Conservation (phyloP, 2,888 invertebrate genomes). For the Drosophila colorata region DNA sequence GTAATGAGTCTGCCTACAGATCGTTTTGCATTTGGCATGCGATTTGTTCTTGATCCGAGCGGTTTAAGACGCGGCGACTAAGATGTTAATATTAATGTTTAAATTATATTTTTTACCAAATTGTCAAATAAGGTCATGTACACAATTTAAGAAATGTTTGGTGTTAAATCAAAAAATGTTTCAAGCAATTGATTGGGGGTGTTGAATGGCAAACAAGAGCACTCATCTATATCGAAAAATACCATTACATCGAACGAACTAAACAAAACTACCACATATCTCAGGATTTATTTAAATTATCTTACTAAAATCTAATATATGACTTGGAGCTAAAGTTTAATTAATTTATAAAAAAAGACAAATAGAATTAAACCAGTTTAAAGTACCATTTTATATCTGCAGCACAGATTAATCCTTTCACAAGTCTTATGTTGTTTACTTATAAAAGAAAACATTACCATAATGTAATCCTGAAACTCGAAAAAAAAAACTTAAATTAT, state of each 20-base stretch:
- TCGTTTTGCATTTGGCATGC: conserved; percentile 84
- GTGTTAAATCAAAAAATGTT: conserved; percentile 19
- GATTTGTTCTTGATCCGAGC: conserved; percentile 83
- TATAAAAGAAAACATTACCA: not conserved
- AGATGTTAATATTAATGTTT: conserved; percentile 21
- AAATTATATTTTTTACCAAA: conserved; percentile 51
- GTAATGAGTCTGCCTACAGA: conserved; percentile 81
- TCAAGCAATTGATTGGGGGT: conserved; percentile 5
- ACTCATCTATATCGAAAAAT: too few species aligned
- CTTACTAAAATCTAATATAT: too few species aligned
- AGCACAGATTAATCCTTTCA: too few species aligned
- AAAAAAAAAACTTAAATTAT: conserved; percentile 14
- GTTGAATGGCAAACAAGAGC: not conserved
- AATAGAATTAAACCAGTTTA: too few species aligned
- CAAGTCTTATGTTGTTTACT: not conserved
- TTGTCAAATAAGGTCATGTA: conserved; percentile 29
- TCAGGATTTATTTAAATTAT: too few species aligned
- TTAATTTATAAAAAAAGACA: too few species aligned
- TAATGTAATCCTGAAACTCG: conserved; percentile 2
- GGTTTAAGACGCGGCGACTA: conserved; percentile 71
- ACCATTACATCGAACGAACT: too few species aligned
- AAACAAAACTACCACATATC: too few species aligned
- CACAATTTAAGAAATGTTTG: conserved; percentile 32
- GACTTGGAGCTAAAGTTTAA: too few species aligned
- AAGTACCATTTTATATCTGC: too few species aligned